Evolutionary conservation across 1,140 invertebrate genomes (phyloP), one percentile per base, ranked within the genome.

Genomic region (Trichonephila clavipes): DNA sequence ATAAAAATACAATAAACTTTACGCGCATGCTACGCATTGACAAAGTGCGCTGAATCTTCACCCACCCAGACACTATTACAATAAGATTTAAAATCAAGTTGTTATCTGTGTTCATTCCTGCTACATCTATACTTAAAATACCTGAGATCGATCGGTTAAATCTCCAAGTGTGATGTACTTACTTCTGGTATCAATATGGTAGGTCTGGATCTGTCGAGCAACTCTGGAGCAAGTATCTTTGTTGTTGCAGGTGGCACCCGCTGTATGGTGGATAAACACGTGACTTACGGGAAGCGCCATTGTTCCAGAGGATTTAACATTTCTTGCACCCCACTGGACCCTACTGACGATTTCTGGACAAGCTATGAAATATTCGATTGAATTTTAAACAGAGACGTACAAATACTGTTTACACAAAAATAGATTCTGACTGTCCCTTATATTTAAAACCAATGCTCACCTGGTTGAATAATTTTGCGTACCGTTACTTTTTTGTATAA

Each of bases 271-370:
- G 28, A 96, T 95, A 92, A 98, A 97, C 2, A 98, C 97, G 94
- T 97, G 97, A 1, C 97, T 96, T 2, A 98, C 97, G 3, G 98
- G 97, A 24, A 81, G 4, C 16, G 40, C 59, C 81, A 94, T 72
- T 24, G 66, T 21, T 16, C 16, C 18, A 24, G 40, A 34, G 16
- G 40, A 34, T 28, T 18, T 77, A 1, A 21, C 59, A 8, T 86
- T n/a, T 21, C 59, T 21, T 19, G 94, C 94, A 28, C 88, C 83
- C 94, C 94, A 94, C 86, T 66, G 85, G 14, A 19, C 40, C n/a
- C 94, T 83, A 0, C 58, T 89, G 44, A 94, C 94, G 7, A 94
- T 94, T 44, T 88, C 92, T 18, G 91, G 91, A 40, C 91, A 92
- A 16, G 40, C 91, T 92, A 34, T 2, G 58, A 83, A 85, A 28